Conservation (phyloP, 2,113 vertebrate genomes). For the Melanocharis versteri region DNA sequence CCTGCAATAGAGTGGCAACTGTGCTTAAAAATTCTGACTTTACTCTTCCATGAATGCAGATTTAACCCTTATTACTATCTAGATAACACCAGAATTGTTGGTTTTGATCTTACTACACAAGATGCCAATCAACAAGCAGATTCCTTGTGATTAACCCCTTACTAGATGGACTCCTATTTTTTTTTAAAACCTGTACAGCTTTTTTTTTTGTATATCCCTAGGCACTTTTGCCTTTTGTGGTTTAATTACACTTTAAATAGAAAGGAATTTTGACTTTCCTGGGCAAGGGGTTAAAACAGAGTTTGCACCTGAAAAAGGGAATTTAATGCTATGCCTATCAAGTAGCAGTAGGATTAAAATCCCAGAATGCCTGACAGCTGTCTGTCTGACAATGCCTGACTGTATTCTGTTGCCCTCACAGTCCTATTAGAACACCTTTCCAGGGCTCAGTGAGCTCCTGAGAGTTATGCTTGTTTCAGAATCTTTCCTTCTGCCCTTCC, state of each 20-base stretch:
- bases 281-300: slow-evolving; percentile 25
- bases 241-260: slow-evolving; percentile 53
- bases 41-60: neutral
- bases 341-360: neutral
- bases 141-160: neutral
- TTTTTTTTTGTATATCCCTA: neutral
- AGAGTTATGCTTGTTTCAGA: neutral
- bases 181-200: neutral
- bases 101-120: neutral
- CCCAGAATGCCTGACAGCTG: neutral
- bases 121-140: neutral
- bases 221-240: neutral
- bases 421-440: neutral
- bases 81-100: neutral
- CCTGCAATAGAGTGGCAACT: neutral
- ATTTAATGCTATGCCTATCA: neutral
- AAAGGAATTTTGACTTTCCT: slow-evolving; percentile 12
- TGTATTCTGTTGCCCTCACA: neutral
- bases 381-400: neutral
- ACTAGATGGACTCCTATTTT: neutral
- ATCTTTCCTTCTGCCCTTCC: neutral
- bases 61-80: neutral
- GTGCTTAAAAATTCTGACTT: neutral
- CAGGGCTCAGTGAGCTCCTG: neutral
- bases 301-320: slow-evolving; percentile 35